phyloP scores from a whole-genome alignment of 2,797 vertebrate species.

The Phalanger gymnotis region DNA sequence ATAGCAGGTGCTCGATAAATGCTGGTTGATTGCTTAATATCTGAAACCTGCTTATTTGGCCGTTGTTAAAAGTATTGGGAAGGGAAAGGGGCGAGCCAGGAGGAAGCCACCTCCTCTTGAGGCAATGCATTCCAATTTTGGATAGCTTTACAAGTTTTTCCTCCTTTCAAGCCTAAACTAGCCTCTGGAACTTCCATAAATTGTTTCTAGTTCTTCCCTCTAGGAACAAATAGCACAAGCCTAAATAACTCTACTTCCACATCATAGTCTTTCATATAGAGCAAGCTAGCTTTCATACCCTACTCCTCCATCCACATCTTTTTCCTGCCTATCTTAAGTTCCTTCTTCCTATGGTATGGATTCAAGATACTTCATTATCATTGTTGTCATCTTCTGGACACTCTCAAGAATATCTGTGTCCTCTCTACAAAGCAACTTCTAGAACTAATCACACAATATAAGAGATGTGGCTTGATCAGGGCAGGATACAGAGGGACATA shows the following conservation, averaged over 20 bases:
- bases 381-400: not conserved
- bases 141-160: not conserved
- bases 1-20: not conserved
- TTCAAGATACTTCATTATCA: not conserved
- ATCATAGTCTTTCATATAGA: not conserved
- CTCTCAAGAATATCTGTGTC: not conserved
- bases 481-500: not conserved
- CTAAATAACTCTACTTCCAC: not conserved
- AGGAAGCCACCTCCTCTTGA: not conserved
- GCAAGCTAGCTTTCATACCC: not conserved
- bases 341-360: not conserved
- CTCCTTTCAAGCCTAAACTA: not conserved
- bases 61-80: not conserved
- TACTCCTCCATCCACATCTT: not conserved
- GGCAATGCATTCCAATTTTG: not conserved
- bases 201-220: not conserved
- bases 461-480: not conserved
- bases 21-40: not conserved
- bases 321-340: not conserved
- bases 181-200: not conserved
- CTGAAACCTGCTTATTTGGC: not conserved
- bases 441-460: not conserved
- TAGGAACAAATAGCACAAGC: not conserved
- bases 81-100: not conserved
- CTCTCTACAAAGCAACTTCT: not conserved